Percentiles rank a stretch among this genome's conserved stretches.
phyloP scores from a whole-genome alignment of 2,797 vertebrate species.

The Jordanella pulchra region DNA sequence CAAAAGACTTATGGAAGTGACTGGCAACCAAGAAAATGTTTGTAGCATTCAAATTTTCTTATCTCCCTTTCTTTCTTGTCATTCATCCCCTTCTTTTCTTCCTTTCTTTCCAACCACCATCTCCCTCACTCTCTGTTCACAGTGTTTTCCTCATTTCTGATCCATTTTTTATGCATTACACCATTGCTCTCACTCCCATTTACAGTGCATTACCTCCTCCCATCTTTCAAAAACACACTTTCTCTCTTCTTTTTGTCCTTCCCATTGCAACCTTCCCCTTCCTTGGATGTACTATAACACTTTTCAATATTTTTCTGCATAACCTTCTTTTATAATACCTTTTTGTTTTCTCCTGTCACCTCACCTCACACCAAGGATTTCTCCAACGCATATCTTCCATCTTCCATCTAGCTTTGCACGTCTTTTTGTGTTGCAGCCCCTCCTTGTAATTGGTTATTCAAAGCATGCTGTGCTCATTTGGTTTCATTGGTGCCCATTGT shows the following conservation, averaged over 20 bases:
- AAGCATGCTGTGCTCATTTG: conserved; percentile 42
- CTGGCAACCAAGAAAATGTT: conserved; percentile 24
- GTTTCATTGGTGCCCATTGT: conserved; percentile 30
- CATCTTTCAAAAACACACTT: conserved; percentile 68
- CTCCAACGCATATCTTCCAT: conserved; percentile 39
- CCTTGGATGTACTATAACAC: conserved; percentile 54
- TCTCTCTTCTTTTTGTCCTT: conserved; percentile 55
- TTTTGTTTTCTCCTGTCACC: conserved; percentile 56
- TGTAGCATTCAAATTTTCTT: conserved; percentile 33
- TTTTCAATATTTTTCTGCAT: conserved; percentile 49
- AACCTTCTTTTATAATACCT: conserved; percentile 60
- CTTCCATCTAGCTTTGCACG: conserved; percentile 33
- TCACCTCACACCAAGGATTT: conserved; percentile 44
- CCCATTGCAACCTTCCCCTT: conserved; percentile 34
- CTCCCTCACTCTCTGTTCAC: conserved; percentile 34
- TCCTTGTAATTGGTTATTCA: conserved; percentile 55
- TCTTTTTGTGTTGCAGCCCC: conserved; percentile 35
- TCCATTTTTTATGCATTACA: conserved; percentile 81
- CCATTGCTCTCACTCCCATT: conserved; percentile 74
- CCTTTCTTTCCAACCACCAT: conserved; percentile 31
- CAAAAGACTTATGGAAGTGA: conserved; percentile 19
- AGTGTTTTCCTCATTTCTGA: conserved; percentile 72
- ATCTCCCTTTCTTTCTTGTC: neutral
- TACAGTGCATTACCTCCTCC: conserved; percentile 73
- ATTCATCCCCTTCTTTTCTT: conserved; percentile 39